Conservation (phyloP, 2,888 invertebrate genomes). For the Tuberolachnus salignus region DNA sequence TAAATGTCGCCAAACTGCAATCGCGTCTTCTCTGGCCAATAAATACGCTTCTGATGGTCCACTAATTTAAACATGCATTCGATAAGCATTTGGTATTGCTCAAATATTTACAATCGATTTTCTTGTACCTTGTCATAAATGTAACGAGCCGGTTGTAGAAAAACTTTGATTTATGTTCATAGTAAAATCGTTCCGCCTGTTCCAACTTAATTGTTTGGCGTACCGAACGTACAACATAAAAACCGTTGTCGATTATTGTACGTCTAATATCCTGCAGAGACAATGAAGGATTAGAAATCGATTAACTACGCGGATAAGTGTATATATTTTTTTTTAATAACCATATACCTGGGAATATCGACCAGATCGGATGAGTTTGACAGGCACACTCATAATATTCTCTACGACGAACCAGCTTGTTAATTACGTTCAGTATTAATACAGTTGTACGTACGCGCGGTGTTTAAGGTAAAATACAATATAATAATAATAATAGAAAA, state of each 20-base stretch:
- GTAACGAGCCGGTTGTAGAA: constrained; percentile 81
- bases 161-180: constrained; percentile 81
- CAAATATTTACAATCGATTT: background rate
- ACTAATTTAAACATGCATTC: constrained; percentile 64
- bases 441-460: background rate
- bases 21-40: constrained; percentile 77
- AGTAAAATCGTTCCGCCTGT: constrained; percentile 78
- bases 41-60: constrained; percentile 83
- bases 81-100: background rate
- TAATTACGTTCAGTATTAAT: background rate
- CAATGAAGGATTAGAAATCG: constrained; percentile 48
- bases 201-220: constrained; percentile 68
- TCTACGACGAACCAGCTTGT: too few relatives aligned
- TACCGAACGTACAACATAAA: constrained; percentile 75
- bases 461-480: background rate
- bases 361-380: background rate
- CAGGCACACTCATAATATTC: too few relatives aligned
- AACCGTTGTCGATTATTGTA: constrained; percentile 71
- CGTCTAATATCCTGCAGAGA: constrained; percentile 69
- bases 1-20: constrained; percentile 78
- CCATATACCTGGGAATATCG: background rate
- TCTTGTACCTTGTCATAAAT: constrained; percentile 77
- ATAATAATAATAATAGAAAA: background rate
- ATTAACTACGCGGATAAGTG: background rate
- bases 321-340: background rate